Evolutionary conservation across 2,888 invertebrate genomes (phyloP).

Genomic region (Apotomis capreana): DNA sequence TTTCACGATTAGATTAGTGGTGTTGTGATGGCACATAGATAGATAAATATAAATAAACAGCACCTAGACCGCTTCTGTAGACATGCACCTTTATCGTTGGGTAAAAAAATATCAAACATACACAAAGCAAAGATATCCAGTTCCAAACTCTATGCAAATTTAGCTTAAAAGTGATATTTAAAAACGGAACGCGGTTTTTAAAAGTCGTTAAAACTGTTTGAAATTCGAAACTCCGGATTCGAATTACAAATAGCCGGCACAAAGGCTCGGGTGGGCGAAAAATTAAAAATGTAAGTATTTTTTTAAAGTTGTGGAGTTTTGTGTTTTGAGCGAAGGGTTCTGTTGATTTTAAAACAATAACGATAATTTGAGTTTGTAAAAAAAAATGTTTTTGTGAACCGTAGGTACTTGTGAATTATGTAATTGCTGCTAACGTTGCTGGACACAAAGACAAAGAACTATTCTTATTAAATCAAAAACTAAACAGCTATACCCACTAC

Average conservation of each 20-base stretch:
- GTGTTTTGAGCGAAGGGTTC: conserved; percentile 14
- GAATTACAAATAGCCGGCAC: conserved; percentile 29
- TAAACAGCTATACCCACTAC: too few relatives aligned
- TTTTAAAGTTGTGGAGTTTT: conserved; percentile 11
- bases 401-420: too few relatives aligned
- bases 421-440: too few relatives aligned
- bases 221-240: conserved; percentile 29
- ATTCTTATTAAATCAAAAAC: too few relatives aligned
- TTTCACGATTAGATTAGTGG: too few relatives aligned
- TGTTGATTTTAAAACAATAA: conserved; percentile 7
- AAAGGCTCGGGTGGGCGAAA: conserved; percentile 18
- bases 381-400: too few relatives aligned
- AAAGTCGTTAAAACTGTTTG: conserved; percentile 35
- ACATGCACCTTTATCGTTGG: too few relatives aligned
- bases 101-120: not conserved
- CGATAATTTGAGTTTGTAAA: not conserved
- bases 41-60: too few relatives aligned
- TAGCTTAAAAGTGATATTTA: conserved; percentile 23
- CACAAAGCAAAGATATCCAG: not conserved
- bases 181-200: conserved; percentile 23
- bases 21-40: too few relatives aligned
- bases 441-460: too few relatives aligned
- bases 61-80: too few relatives aligned
- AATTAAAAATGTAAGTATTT: conserved; percentile 30
- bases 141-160: conserved; percentile 1